phyloP scores from a whole-genome alignment of 2,113 vertebrate species.

The Apteryx mantelli region DNA sequence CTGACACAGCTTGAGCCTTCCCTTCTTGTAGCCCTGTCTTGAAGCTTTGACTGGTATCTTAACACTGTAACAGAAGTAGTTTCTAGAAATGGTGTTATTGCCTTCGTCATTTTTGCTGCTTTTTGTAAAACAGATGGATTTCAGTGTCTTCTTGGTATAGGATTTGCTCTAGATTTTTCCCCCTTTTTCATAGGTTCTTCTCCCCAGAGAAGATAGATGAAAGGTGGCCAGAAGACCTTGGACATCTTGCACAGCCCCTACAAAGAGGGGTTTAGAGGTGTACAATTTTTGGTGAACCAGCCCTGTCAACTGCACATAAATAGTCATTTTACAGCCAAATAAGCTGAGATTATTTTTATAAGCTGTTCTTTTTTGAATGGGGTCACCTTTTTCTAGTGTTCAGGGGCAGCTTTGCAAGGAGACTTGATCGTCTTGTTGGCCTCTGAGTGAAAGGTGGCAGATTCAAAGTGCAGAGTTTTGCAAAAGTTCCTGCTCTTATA shows the following conservation, averaged over 20 bases:
- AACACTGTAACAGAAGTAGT: not conserved
- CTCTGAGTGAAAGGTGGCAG: not conserved
- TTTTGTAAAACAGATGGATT: conserved; percentile 36
- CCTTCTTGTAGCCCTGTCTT: not conserved
- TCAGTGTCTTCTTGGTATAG: not conserved
- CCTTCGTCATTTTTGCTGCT: not conserved
- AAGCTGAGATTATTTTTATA: not conserved
- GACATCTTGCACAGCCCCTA: not conserved
- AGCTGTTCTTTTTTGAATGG: not conserved
- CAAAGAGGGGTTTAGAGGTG: not conserved
- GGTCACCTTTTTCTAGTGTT: not conserved
- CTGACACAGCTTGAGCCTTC: not conserved
- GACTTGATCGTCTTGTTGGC: not conserved
- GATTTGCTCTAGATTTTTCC: conserved; percentile 29
- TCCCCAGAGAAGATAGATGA: not conserved
- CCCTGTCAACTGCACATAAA: not conserved
- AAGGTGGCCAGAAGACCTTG: not conserved
- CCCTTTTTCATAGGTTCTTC: not conserved
- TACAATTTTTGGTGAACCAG: not conserved
- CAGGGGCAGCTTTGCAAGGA: not conserved
- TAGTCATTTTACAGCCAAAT: not conserved
- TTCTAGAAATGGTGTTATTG: not conserved
- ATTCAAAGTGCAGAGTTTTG: not conserved
- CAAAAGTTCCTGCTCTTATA: not conserved
- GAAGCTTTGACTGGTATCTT: not conserved